Conservation (phyloP, 1,140 invertebrate species). For the Lordiphosa stackelbergi region DNA sequence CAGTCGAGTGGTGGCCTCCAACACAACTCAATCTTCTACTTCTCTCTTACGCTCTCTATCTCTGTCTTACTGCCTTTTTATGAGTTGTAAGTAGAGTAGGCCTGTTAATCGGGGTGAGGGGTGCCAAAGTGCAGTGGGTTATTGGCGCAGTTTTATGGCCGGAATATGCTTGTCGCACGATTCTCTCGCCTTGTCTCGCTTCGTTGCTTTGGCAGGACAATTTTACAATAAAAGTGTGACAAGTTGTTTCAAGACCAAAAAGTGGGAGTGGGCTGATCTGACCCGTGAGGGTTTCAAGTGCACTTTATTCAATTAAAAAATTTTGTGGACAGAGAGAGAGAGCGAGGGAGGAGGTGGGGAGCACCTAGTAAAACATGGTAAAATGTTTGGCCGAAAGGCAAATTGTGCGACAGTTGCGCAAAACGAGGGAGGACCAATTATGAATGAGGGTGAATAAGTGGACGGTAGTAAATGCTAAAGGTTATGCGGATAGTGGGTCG, state of each 20-base stretch:
- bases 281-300: constrained; percentile 45
- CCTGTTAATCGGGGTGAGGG: constrained; percentile 8
- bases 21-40: constrained; percentile 43
- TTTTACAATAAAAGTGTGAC: constrained; percentile 68
- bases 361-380: constrained; percentile 30
- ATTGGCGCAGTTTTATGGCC: constrained; percentile 69
- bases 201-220: constrained; percentile 19
- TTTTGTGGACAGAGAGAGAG: constrained; percentile 31
- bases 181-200: constrained; percentile 9
- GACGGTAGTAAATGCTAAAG: constrained; percentile 35
- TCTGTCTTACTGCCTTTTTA: constrained; percentile 28
- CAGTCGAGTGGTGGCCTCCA: constrained; percentile 25
- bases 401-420: constrained; percentile 54
- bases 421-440: constrained; percentile 56
- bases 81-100: constrained; percentile 47
- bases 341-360: not conserved
- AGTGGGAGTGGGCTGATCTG: constrained; percentile 15
- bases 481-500: constrained; percentile 46
- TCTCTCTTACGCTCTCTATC: not conserved
- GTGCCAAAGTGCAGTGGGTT: constrained; percentile 65
- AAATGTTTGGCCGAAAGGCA: constrained; percentile 58
- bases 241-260: constrained; percentile 41
- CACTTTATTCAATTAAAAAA: constrained; percentile 72
- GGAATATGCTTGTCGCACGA: constrained; percentile 37
- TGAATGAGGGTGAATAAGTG: constrained; percentile 19